phyloP scores from a whole-genome alignment of 2,888 invertebrate genomes.

The Quadroppia sp. region DNA sequence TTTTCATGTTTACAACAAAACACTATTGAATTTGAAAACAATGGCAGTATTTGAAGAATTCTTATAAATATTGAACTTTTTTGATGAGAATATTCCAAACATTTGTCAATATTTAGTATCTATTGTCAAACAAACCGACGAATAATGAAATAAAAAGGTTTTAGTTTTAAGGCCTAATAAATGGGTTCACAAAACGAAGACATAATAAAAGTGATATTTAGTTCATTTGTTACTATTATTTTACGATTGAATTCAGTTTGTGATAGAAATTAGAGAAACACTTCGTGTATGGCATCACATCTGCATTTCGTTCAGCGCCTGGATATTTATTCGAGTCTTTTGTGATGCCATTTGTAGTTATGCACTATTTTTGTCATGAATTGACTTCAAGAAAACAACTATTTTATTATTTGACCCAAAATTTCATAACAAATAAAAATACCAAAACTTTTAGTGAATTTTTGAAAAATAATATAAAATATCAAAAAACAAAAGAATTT shows the following conservation, averaged over 20 bases:
- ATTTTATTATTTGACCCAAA: conserved; percentile 9
- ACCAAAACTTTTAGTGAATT: neutral
- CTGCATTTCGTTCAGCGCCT: neutral
- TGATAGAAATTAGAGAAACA: neutral
- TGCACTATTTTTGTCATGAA: neutral
- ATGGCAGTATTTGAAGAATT: no score
- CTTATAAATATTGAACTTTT: no score
- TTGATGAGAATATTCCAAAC: no score
- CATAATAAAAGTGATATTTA: neutral
- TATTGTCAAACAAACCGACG: no score
- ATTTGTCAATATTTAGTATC: neutral
- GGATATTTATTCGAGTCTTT: neutral
- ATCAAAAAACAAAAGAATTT: no score
- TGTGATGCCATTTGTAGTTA: neutral
- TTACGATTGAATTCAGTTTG: neutral
- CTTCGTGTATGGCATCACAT: conserved; percentile 1
- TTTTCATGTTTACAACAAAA: no score
- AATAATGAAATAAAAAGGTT: no score
- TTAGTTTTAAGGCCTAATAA: neutral
- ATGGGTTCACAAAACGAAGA: neutral
- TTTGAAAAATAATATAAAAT: neutral
- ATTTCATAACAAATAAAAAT: neutral
- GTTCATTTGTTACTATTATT: neutral
- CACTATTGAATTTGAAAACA: no score
- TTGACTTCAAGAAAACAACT: neutral